phyloP scores from a whole-genome alignment of 2,888 invertebrate genomes.

The Agrotis segetum region DNA sequence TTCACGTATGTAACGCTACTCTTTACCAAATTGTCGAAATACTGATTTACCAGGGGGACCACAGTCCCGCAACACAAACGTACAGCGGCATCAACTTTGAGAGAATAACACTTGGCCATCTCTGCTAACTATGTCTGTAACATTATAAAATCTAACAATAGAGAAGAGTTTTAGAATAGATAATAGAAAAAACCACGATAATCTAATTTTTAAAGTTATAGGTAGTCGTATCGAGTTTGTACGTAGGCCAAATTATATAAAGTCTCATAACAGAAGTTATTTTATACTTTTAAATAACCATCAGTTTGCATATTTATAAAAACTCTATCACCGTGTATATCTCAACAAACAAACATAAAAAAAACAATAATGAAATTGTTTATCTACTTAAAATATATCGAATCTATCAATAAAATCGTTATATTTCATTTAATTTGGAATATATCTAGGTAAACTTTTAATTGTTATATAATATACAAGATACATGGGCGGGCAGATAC shows the following conservation, averaged over 20 bases:
- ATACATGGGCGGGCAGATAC: constrained; percentile 66
- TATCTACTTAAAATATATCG: constrained; percentile 55
- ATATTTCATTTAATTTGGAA: constrained; percentile 60
- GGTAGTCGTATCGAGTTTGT: constrained; percentile 61
- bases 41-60: constrained; percentile 87
- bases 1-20: constrained; percentile 89
- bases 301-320: constrained; percentile 51
- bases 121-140: constrained; percentile 65
- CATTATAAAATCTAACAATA: constrained; percentile 70
- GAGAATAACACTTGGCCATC: constrained; percentile 75
- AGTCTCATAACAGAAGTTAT: constrained; percentile 47
- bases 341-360: constrained; percentile 51
- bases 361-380: constrained; percentile 42
- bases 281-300: constrained; percentile 37
- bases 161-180: constrained; percentile 55
- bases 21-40: constrained; percentile 89
- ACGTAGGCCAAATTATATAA: constrained; percentile 66
- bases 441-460: constrained; percentile 64
- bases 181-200: constrained; percentile 62
- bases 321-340: constrained; percentile 53
- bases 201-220: constrained; percentile 54
- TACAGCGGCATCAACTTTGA: constrained; percentile 81
- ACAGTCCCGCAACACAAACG: constrained; percentile 87
- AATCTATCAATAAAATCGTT: constrained; percentile 55
- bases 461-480: constrained; percentile 56